A percentile compares a stretch with the other conserved stretches of the same genome.
Conservation (phyloP, 2,888 invertebrate species). For the Brachypalpus laphriformis region DNA sequence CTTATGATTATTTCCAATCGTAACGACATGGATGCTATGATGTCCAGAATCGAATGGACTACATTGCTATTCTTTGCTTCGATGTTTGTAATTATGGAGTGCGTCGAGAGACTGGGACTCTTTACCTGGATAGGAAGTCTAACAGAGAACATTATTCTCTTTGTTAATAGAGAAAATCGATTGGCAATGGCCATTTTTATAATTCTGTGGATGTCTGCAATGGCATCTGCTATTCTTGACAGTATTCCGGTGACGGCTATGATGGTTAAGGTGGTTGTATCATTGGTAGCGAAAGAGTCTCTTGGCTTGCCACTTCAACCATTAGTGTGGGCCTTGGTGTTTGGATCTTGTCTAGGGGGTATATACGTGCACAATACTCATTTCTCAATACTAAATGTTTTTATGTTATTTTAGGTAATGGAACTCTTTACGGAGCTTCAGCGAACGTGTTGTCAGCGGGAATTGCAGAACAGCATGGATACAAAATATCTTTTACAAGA, state of each 20-base stretch:
- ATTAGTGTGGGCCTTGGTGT: slow-evolving; percentile 92
- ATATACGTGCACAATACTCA: too few species aligned
- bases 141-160: slow-evolving; percentile 87
- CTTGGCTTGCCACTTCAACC: slow-evolving; percentile 90
- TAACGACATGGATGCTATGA: slow-evolving; percentile 81
- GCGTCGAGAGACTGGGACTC: slow-evolving; percentile 90
- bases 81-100: slow-evolving; percentile 84
- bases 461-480: slow-evolving; percentile 95
- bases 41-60: slow-evolving; percentile 82
- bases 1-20: slow-evolving; percentile 90
- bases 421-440: slow-evolving; percentile 94
- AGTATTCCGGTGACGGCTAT: slow-evolving; percentile 96
- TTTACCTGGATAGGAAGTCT: slow-evolving; percentile 91
- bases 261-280: slow-evolving; percentile 92
- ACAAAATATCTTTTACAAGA: slow-evolving; percentile 91
- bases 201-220: slow-evolving; percentile 93
- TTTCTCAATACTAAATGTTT: too few species aligned
- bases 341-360: slow-evolving; percentile 95
- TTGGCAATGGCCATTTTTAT: slow-evolving; percentile 90
- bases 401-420: slow-evolving; percentile 87
- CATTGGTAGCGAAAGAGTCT: slow-evolving; percentile 87
- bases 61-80: slow-evolving; percentile 82
- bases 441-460: slow-evolving; percentile 96
- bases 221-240: slow-evolving; percentile 94
- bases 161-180: slow-evolving; percentile 86